These are phyloP conservation scores for Thamnophis sirtalis DNA, from an alignment of 2,113 vertebrate species.

Conservation along the genomic window DNA sequence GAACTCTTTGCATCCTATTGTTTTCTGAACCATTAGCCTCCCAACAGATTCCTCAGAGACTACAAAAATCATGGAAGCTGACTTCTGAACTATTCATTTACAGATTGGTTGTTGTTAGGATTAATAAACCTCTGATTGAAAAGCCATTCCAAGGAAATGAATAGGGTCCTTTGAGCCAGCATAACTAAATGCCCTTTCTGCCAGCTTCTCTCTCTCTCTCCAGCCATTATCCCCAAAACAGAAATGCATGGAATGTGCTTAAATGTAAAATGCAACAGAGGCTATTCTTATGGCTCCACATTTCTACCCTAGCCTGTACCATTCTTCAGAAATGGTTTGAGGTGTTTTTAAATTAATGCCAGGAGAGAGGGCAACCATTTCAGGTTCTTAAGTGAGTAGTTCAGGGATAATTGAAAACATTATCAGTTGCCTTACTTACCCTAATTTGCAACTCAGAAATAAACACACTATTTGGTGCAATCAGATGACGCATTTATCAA, in stretches of 20 bases:
- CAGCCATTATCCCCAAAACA: neutral
- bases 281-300: neutral
- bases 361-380: conserved; percentile 17
- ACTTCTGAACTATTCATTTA: neutral
- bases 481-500: conserved; percentile 37
- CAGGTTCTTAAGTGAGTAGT: conserved; percentile 13
- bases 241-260: conserved; percentile 10
- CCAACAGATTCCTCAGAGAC: neutral
- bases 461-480: conserved; percentile 24
- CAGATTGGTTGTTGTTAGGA: neutral
- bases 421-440: conserved; percentile 15
- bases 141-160: neutral
- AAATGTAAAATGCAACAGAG: neutral
- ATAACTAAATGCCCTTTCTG: neutral
- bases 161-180: neutral
- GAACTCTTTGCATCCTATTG: neutral
- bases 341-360: conserved; percentile 22
- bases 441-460: neutral
- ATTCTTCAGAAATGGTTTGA: conserved; percentile 31
- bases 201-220: neutral
- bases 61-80: neutral
- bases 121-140: neutral
- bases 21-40: neutral
- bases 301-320: neutral
- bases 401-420: conserved; percentile 32